These are phyloP conservation scores for Callocephalon fimbriatum DNA, from an alignment of 2,113 vertebrate species.

Conservation along the genomic window DNA sequence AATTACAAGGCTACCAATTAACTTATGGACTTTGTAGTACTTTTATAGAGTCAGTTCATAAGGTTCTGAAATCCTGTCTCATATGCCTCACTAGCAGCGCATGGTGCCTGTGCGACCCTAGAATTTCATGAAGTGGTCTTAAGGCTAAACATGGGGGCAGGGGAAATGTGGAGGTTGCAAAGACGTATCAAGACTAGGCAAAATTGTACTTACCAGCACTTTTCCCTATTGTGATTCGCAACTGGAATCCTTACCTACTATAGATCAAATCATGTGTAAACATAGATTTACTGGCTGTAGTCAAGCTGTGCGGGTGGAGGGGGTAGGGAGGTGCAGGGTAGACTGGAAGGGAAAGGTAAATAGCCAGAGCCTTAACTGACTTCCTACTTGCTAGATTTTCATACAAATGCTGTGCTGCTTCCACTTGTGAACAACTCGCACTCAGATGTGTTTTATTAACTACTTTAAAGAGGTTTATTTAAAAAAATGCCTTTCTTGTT, in stretches of 20 bases:
- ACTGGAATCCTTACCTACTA: neutral
- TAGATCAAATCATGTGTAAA: neutral
- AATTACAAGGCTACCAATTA: neutral
- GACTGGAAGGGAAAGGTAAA: neutral
- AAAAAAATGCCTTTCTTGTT: neutral
- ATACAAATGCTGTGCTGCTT: neutral
- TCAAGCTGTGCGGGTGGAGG: neutral
- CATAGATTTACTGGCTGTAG: neutral
- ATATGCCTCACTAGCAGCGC: neutral
- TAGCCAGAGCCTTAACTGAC: neutral
- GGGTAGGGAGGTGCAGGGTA: neutral
- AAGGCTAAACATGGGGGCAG: neutral
- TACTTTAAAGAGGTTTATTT: neutral
- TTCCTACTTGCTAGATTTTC: neutral
- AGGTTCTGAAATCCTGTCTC: neutral
- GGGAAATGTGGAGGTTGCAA: neutral
- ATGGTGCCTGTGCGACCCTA: neutral
- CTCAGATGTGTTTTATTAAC: neutral
- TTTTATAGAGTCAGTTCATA: neutral
- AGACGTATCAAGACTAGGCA: neutral
- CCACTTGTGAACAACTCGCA: neutral
- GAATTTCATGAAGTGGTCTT: neutral
- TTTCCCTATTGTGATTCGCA: neutral
- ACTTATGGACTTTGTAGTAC: neutral
- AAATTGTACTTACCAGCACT: neutral